Evolutionary conservation across 2,113 vertebrate species (phyloP).

Genomic region (Crotophaga sulcirostris): DNA sequence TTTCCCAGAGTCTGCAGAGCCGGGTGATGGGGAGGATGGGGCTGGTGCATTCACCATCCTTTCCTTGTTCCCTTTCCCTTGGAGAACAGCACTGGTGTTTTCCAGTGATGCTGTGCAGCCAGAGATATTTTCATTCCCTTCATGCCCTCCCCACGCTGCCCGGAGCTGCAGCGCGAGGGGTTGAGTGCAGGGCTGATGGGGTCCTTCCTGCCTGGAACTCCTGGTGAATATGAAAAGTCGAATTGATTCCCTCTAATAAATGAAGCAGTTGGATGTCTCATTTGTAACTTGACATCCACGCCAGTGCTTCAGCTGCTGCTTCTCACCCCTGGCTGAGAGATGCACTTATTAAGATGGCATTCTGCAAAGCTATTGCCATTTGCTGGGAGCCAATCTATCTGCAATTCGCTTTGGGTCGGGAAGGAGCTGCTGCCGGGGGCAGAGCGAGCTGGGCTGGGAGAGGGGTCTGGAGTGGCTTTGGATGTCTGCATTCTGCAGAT

Average conservation of each 20-base stretch:
- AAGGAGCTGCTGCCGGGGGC: background rate
- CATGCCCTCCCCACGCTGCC: rapidly evolving
- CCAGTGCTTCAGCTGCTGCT: conserved; percentile 28
- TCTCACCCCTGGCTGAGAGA: conserved; percentile 37
- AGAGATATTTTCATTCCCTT: background rate
- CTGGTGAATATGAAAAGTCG: conserved; percentile 3
- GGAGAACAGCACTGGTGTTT: rapidly evolving
- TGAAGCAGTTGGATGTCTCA: conserved; percentile 63
- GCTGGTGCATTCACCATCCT: rapidly evolving
- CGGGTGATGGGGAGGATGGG: rapidly evolving
- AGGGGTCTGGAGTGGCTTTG: background rate
- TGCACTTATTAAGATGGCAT: conserved; percentile 37
- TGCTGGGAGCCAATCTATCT: background rate
- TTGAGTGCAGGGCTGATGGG: background rate
- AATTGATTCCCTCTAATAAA: conserved; percentile 62
- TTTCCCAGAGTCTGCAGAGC: background rate
- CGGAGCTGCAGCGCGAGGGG: background rate
- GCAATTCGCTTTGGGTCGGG: background rate
- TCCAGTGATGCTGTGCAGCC: rapidly evolving
- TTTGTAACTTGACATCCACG: conserved; percentile 53
- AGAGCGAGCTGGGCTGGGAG: background rate
- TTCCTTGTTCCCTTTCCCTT: background rate
- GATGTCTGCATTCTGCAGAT: background rate
- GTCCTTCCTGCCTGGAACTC: background rate
- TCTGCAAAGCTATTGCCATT: conserved; percentile 12